These are phyloP conservation scores for Chloroceryle amazona DNA, from an alignment of 2,797 vertebrate species.

Conservation along the genomic window DNA sequence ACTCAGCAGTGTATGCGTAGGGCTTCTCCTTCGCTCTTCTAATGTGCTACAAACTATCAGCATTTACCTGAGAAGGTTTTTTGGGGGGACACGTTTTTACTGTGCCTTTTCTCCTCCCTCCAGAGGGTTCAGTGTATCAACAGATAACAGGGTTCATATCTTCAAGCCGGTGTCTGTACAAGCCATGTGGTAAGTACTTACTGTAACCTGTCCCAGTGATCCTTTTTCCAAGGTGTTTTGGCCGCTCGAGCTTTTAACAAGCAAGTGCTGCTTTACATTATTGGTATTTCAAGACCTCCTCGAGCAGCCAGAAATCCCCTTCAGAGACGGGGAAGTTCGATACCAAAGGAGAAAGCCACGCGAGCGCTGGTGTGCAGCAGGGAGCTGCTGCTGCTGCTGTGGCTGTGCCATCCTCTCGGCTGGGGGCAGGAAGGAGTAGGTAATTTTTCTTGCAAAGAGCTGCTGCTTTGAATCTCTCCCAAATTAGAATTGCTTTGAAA, in stretches of 20 bases:
- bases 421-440: not conserved
- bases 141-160: slow-evolving; percentile 95
- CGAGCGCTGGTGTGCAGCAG: not conserved
- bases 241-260: slow-evolving; percentile 8
- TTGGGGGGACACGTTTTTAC: slow-evolving; percentile 27
- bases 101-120: not conserved
- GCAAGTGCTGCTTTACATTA: not conserved
- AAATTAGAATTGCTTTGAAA: not conserved
- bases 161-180: slow-evolving; percentile 99
- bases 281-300: not conserved
- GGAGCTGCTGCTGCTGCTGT: not conserved
- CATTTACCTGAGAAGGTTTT: slow-evolving; percentile 21
- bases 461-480: not conserved
- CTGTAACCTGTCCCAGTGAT: not conserved
- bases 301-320: not conserved
- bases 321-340: not conserved
- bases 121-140: slow-evolving; percentile 97
- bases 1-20: slow-evolving; percentile 14
- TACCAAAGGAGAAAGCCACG: not conserved
- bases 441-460: not conserved
- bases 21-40: slow-evolving; percentile 31
- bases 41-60: not conserved
- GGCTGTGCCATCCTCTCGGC: not conserved
- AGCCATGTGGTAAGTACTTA: slow-evolving; percentile 95
- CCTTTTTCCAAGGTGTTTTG: not conserved